Conservation (phyloP, 2,888 invertebrate genomes). For the Onchidella celtica region DNA sequence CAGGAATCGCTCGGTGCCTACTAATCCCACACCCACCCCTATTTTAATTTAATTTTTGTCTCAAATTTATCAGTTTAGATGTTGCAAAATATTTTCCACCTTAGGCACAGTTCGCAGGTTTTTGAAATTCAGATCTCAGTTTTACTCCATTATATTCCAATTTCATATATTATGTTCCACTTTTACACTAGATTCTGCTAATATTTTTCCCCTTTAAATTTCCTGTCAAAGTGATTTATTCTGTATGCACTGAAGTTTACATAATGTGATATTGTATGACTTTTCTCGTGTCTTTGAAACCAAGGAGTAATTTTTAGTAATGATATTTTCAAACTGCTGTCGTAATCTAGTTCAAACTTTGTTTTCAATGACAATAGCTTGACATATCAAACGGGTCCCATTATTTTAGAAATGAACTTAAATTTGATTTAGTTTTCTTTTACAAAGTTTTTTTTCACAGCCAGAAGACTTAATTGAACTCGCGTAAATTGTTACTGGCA, state of each 20-base stretch:
- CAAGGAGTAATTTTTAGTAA: not conserved
- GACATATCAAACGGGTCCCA: conserved; percentile 34
- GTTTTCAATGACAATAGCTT: not conserved
- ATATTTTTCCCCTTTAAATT: conserved; percentile 15
- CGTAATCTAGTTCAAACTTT: not conserved
- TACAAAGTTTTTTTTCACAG: too few relatives aligned
- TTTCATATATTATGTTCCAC: not conserved
- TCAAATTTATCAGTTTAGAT: too few relatives aligned
- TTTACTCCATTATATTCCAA: not conserved
- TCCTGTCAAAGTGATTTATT: conserved; percentile 4
- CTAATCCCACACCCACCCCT: too few relatives aligned
- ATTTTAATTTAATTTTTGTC: too few relatives aligned
- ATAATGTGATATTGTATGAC: conserved; percentile 33
- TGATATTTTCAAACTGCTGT: conserved; percentile 39
- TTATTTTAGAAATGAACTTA: conserved; percentile 18
- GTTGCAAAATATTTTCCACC: too few relatives aligned
- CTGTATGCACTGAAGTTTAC: conserved; percentile 38
- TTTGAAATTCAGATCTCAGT: conserved; percentile 26
- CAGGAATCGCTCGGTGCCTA: too few relatives aligned
- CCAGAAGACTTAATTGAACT: too few relatives aligned
- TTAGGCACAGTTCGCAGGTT: not conserved
- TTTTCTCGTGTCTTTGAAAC: not conserved
- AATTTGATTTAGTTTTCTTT: not conserved
- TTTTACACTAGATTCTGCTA: not conserved
- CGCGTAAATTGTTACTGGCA: too few relatives aligned